These are phyloP conservation scores for Frankliniella fusca DNA, from an alignment of 2,888 invertebrate genomes.

Conservation along the genomic window DNA sequence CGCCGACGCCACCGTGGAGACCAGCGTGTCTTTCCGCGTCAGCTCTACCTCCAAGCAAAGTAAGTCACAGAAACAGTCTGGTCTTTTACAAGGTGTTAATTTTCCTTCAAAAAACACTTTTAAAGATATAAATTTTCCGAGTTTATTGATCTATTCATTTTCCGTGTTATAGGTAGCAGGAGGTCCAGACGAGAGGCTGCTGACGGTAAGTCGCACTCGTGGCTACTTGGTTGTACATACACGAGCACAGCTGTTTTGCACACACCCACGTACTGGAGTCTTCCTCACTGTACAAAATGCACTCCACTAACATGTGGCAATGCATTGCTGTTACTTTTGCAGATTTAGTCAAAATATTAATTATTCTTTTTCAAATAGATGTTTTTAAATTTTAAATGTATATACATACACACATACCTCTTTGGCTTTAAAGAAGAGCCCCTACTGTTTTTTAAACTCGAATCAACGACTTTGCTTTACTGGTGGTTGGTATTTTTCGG, in stretches of 20 bases:
- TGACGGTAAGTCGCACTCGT: neutral
- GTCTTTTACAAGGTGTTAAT: neutral
- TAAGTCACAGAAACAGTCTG: neutral
- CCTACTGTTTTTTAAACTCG: neutral
- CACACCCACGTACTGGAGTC: neutral
- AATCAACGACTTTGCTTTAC: neutral
- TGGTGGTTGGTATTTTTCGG: constrained; percentile 34
- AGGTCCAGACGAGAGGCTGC: neutral
- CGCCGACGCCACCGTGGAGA: constrained; percentile 38
- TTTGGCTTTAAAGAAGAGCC: neutral
- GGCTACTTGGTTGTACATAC: neutral
- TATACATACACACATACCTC: neutral
- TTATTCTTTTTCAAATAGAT: neutral
- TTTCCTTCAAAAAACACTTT: neutral
- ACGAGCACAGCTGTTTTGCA: neutral
- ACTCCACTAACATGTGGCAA: neutral
- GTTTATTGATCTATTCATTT: neutral
- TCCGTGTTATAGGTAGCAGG: neutral
- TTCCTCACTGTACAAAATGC: constrained; percentile 14
- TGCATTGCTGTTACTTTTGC: neutral
- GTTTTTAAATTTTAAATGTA: neutral
- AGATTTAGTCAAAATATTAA: neutral
- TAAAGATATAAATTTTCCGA: neutral
- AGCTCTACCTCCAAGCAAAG: constrained; percentile 38
- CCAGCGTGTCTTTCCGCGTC: constrained; percentile 43